Evolutionary conservation across 2,888 invertebrate species (phyloP), one percentile per base, ranked within the genome.

Genomic region (Apoda limacodes): DNA sequence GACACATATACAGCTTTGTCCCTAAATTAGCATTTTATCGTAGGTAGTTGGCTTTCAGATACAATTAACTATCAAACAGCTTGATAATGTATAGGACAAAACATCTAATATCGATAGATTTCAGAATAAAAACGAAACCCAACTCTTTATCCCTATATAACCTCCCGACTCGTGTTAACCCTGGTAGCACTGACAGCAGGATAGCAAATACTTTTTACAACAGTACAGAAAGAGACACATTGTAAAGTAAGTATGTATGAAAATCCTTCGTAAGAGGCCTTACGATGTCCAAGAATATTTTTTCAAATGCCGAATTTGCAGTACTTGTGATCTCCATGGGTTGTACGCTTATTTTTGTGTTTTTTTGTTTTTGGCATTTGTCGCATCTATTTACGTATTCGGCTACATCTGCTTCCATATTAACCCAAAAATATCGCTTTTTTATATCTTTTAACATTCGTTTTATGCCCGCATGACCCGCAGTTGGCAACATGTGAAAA

Each of bases 251-350:
- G 32, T 22, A 40, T 40, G 23, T 37, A 40, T 1, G 24, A 13
- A 24, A n/a, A 22, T 43, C 38, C 10, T 9, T 35, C 11, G 36
- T 32, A 20, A 45, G 28, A 4, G 42, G 42, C 3, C 42, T 40
- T 9, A 44, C 32, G 11, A 40, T 14, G 19, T 42, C 42, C n/a
- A 40, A 22, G 31, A 27, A 42, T 13, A 39, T 29, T 25, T 45
- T 42, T 15, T 42, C 33, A 17, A 45, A 39, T 3, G 37, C 37
- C 5, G 30, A 17, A 9, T 29, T 13, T 3, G 40, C 43, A 5
- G 38, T 44, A 5, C 35, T 22, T 7, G 41, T 44, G 9, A 40
- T 35, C 2, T 4, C 13, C 41, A 44, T 40, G n/a, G 41, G 41
- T 25, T 39, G 26, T 17, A 28, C 33, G 9, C 15, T 28, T 3